These are phyloP conservation scores for Dipus sagitta DNA, from an alignment of 2,797 vertebrate species.

Conservation along the genomic window DNA sequence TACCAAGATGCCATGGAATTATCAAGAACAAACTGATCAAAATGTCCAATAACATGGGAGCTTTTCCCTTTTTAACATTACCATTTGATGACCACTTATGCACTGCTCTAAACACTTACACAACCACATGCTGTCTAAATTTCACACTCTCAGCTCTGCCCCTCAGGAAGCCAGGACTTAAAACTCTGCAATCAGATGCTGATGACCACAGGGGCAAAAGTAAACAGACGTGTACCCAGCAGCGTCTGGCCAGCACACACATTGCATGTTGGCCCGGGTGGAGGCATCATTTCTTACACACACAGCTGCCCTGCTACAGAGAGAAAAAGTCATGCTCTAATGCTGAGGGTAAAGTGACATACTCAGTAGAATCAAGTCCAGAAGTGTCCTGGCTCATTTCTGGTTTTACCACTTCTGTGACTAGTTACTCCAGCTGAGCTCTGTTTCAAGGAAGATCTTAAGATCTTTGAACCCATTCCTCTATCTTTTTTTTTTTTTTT, in stretches of 20 bases:
- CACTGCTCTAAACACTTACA: background rate
- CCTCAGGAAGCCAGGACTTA: background rate
- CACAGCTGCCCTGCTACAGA: background rate
- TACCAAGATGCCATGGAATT: background rate
- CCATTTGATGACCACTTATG: background rate
- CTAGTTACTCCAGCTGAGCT: background rate
- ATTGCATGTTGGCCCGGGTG: background rate
- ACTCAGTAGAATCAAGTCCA: background rate
- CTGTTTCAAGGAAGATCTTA: background rate
- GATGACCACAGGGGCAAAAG: background rate
- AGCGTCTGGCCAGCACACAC: background rate
- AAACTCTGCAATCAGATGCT: background rate
- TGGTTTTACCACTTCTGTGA: background rate
- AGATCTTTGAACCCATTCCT: background rate
- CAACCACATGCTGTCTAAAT: background rate
- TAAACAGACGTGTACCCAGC: background rate
- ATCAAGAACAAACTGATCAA: background rate
- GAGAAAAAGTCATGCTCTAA: background rate
- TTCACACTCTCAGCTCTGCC: background rate
- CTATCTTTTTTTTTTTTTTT: background rate
- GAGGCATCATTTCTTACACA: background rate
- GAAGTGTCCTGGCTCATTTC: background rate
- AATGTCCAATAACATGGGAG: background rate
- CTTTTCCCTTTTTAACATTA: background rate
- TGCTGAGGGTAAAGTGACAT: background rate